phyloP scores from a whole-genome alignment of 2,888 invertebrate genomes.

The Ramazzottius varieornatus region DNA sequence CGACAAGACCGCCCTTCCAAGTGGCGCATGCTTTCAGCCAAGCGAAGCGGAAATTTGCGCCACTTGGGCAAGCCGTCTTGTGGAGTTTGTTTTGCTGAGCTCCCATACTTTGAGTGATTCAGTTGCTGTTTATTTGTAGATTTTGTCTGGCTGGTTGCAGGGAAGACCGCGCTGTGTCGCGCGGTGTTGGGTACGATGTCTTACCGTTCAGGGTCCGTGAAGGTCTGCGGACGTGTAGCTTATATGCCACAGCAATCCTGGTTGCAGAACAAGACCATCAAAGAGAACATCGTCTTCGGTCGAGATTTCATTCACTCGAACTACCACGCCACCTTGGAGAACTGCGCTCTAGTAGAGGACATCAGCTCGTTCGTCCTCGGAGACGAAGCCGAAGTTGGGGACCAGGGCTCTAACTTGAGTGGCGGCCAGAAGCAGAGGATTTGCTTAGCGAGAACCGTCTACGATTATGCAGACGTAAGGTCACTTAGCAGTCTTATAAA shows the following conservation, averaged over 20 bases:
- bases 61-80: no score
- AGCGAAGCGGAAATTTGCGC: no score
- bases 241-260: conserved; percentile 23
- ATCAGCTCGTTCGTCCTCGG: conserved; percentile 19
- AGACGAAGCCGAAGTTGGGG: conserved; percentile 21
- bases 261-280: conserved; percentile 21
- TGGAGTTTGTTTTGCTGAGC: no score
- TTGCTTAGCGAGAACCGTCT: conserved; percentile 21
- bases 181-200: background rate
- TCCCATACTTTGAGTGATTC: no score
- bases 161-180: background rate
- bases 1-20: no score
- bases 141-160: no score
- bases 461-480: conserved; percentile 18
- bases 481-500: background rate
- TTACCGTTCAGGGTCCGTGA: background rate
- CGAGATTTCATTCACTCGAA: conserved; percentile 11
- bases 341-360: conserved; percentile 18
- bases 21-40: no score
- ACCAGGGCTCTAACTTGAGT: conserved; percentile 22
- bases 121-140: no score
- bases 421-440: conserved; percentile 24
- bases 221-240: conserved; percentile 17
- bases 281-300: conserved; percentile 20
- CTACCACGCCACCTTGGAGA: conserved; percentile 14